Base-by-base conservation (phyloP, 2,888 invertebrate species). In the Ennomos erosarius region DNA sequence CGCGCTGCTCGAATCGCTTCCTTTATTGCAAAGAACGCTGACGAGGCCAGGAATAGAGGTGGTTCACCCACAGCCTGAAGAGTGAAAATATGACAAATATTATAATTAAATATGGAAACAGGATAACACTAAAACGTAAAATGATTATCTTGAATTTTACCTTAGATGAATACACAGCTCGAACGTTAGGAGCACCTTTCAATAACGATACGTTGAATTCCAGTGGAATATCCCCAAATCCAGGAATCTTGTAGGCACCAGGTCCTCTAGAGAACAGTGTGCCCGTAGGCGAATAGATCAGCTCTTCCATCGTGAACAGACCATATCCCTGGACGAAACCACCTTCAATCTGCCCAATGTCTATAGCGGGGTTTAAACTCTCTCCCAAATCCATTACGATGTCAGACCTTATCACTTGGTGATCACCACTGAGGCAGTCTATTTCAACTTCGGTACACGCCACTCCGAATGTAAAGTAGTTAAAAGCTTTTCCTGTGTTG, bases 311-410 rank as follows among this genome's bases (percentile, higher is more conserved):
- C 0, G 97, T 97, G 75, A 97, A 98, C 55, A 99, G 84, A 1
- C 99, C 99, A 75, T 98, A 98, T 0, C 99, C 99, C 93, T 99
- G 98, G 78, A 98, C 94, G 75, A 98, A 99, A 0, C 94, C 99
- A 2, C 99, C 99, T 89, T 99, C 99, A 11, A 99, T 96, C 92
- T 99, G 99, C 0, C 99, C 99, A 71, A 99, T 97, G 75, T 99
- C 99, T 66, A 99, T 98, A 1, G 99, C 98, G 4, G 99, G 99
- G 87, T 99, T 99, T 54, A 99, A 88, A 85, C 98, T 98, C 70
- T 97, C 96, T 0, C 99, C 99, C 69, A 99, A 93, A 89, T 99
- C 99, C 99, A 99, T 99, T 0, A 99, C 98, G 70, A 99, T 98
- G 76, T 99, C 98, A 0, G 97, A 96, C 75, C 96, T 94, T 37